Base-by-base conservation (phyloP, 2,888 invertebrate species). In the Sepioteuthis lessoniana region DNA sequence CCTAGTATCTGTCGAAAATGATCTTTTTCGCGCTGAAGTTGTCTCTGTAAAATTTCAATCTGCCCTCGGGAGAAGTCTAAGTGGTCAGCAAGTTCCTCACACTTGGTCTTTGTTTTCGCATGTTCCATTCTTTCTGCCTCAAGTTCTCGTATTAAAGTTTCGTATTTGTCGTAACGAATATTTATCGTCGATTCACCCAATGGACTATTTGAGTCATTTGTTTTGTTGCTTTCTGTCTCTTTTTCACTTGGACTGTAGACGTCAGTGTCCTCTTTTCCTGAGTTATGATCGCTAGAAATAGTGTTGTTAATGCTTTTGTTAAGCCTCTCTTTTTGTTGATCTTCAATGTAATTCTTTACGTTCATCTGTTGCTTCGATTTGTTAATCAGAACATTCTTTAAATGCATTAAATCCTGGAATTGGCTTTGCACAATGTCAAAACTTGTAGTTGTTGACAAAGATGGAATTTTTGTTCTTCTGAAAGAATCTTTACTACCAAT, bases 31-130 rank as follows among this genome's bases (percentile, higher is more conserved):
- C 96, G 95, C 55, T 95, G 95, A 25, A 96, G 94, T 94, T 96
- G 96, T 46, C 95, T 95, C 37, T 94, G 95, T 25, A 96, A 94
- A 25, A 96, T 94, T 91, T 95, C 95, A n/a, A 96, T 94, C 94
- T 96, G 95, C n/a, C 95, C 95, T 91, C 95, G 94, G 10, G 96
- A 95, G 94, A 95, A 95, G 94, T 96, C 96, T 55, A 96, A 94
- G 93, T 96, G 96, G 94, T 96, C 96, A 3, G 95, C 94, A 0
- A 96, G 95, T 93, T 96, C 96, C 93, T 95, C 94, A 76, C 96
- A 94, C 37, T 95, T 94, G 16, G 95, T 94, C 90, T 95, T 95
- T 38, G 96, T 96, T 90, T 96, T 94, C 2, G 95, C 95, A 94
- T 96, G 96, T n/a, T 95, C 95, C 7, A 95, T 50, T 93, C 95